Conservation (phyloP, 2,113 vertebrate species). For the Sinocyclocheilus maitianheensis region DNA sequence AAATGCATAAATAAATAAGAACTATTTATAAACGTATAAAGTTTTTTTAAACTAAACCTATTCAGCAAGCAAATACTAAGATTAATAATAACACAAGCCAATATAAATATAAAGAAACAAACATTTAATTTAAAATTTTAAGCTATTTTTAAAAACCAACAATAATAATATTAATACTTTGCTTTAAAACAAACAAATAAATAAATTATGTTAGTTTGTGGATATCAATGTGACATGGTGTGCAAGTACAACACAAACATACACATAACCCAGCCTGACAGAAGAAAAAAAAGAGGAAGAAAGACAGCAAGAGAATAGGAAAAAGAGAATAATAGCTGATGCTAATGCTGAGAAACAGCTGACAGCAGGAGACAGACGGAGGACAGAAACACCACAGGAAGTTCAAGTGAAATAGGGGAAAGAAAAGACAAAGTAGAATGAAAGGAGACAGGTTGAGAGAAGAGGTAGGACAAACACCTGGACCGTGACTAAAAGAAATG, state of each 20-base stretch:
- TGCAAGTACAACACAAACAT: not conserved
- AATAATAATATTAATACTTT: no score
- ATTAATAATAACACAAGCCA: no score
- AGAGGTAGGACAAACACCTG: not conserved
- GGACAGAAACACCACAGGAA: not conserved
- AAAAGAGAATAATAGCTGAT: slow-evolving; percentile 25
- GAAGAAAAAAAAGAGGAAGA: not conserved
- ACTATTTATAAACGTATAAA: no score
- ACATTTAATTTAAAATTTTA: no score
- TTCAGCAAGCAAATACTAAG: no score
- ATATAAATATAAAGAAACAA: no score
- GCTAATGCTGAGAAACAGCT: slow-evolving; percentile 28
- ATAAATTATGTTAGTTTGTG: not conserved
- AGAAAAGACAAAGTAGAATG: not conserved
- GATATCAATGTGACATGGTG: not conserved
- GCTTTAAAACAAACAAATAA: no score
- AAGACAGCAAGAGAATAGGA: not conserved
- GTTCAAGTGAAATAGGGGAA: slow-evolving; percentile 2
- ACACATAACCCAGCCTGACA: not conserved
- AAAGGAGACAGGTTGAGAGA: not conserved
- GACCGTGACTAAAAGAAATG: not conserved
- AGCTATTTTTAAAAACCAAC: no score
- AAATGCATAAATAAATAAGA: no score
- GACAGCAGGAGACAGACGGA: slow-evolving; percentile 26
- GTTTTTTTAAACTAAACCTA: no score